Percentiles rank a stretch among this genome's conserved stretches.
Conservation (phyloP, 1,140 invertebrate genomes). For the Drosophila simulans region DNA sequence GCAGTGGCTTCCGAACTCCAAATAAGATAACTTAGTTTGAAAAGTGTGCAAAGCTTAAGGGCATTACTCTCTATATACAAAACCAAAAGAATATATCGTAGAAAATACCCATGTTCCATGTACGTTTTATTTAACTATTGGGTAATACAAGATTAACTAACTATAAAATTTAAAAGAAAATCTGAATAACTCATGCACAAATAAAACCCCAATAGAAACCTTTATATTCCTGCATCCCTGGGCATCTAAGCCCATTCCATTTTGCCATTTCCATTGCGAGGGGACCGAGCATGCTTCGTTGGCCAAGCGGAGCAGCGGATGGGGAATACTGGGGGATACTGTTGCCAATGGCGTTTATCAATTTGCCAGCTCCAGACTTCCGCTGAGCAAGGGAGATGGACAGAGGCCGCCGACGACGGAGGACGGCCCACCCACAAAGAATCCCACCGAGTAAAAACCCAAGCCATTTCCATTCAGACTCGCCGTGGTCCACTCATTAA, state of each 20-base stretch:
- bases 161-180: too few relatives aligned
- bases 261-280: conserved; percentile 28
- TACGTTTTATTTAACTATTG: too few relatives aligned
- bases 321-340: conserved; percentile 22
- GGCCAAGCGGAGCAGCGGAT: conserved; percentile 1
- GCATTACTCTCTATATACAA: background rate
- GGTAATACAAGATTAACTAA: too few relatives aligned
- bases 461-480: conserved; percentile 28
- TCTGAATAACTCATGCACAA: too few relatives aligned
- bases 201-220: background rate
- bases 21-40: conserved; percentile 12
- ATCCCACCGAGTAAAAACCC: conserved; percentile 6
- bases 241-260: background rate
- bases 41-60: background rate
- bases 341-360: conserved; percentile 80
- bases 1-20: background rate
- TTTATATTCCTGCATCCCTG: conserved; percentile 23
- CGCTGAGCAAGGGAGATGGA: conserved; percentile 24
- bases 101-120: too few relatives aligned
- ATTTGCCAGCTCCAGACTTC: conserved; percentile 61
- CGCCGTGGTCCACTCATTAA: conserved; percentile 72
- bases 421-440: conserved; percentile 65
- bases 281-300: conserved; percentile 40
- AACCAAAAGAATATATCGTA: too few relatives aligned
- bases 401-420: conserved; percentile 21